phyloP scores from a whole-genome alignment of 23 tunicate genomes.

The Halocynthia roretzi region DNA sequence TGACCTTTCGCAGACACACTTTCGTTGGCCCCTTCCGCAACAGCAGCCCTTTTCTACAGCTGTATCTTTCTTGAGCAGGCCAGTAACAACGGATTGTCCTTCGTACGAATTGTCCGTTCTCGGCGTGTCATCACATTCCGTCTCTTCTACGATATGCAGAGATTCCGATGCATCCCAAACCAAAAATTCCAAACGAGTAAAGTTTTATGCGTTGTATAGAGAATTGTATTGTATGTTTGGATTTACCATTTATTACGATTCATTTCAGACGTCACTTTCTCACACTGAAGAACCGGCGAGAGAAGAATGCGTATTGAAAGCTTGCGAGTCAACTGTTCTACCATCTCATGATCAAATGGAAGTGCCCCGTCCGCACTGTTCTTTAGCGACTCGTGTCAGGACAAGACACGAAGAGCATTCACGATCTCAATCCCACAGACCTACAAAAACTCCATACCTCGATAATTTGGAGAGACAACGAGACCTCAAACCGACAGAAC shows the following conservation, averaged over 20 bases:
- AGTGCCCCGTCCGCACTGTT: not conserved
- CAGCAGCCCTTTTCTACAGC: constrained; percentile 9
- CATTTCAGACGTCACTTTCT: not conserved
- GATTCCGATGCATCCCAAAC: not conserved
- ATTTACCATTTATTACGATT: not conserved
- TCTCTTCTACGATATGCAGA: constrained; percentile 2
- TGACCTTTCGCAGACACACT: constrained; percentile 20
- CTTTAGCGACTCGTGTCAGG: constrained; percentile 15
- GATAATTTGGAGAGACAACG: constrained; percentile 58
- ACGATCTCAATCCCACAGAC: not conserved
- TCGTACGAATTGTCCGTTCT: constrained; percentile 21
- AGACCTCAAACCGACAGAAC: constrained; percentile 81
- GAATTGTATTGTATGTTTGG: not conserved
- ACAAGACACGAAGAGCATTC: constrained; percentile 8
- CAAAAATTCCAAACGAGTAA: not conserved
- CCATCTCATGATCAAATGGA: not conserved
- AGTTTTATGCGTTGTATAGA: not conserved
- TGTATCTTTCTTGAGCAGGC: constrained; percentile 14
- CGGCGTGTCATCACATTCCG: not conserved
- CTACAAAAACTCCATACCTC: constrained; percentile 76
- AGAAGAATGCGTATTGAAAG: not conserved
- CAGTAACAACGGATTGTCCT: not conserved
- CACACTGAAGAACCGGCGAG: not conserved
- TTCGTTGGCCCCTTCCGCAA: constrained; percentile 35
- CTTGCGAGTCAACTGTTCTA: not conserved